Percentiles rank a stretch among this genome's conserved stretches.
Evolutionary conservation across 2,888 invertebrate species (phyloP).

Genomic region (Acleris emargana): DNA sequence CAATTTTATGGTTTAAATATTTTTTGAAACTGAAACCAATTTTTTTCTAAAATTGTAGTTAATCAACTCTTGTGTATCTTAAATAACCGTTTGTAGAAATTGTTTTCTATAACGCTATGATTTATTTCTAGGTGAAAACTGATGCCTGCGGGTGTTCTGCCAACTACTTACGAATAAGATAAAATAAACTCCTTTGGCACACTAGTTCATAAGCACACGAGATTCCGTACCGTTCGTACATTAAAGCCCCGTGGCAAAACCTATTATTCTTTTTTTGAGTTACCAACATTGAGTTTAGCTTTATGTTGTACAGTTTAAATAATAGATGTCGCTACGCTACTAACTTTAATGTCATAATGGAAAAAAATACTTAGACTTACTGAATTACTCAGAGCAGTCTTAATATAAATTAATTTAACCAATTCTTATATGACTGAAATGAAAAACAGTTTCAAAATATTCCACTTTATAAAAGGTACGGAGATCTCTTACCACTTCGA

Average conservation of each 20-base stretch:
- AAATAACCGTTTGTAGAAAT: background rate
- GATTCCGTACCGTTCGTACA: slow-evolving; percentile 27
- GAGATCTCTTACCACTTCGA: slow-evolving; percentile 25
- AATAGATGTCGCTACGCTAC: too few species aligned
- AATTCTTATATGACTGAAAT: too few species aligned
- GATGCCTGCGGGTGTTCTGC: slow-evolving; percentile 61
- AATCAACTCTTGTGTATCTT: background rate
- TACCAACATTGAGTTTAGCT: slow-evolving; percentile 8
- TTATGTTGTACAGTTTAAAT: background rate
- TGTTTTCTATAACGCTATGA: slow-evolving; percentile 32
- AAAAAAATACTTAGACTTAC: too few species aligned
- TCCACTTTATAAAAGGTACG: slow-evolving; percentile 11
- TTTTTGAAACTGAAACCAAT: background rate
- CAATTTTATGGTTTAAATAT: too few species aligned
- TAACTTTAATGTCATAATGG: too few species aligned
- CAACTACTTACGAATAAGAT: slow-evolving; percentile 48
- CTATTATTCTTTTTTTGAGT: slow-evolving; percentile 15
- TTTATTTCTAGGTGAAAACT: slow-evolving; percentile 79
- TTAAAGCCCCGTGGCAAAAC: slow-evolving; percentile 2
- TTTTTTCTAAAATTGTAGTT: background rate
- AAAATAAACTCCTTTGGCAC: slow-evolving; percentile 26
- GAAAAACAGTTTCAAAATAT: too few species aligned
- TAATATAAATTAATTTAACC: too few species aligned
- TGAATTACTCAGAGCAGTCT: too few species aligned
- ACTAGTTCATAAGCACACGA: slow-evolving; percentile 28